phyloP scores from a whole-genome alignment of 92 coral and sea anemone species.

The Epizoanthus ramosus region DNA sequence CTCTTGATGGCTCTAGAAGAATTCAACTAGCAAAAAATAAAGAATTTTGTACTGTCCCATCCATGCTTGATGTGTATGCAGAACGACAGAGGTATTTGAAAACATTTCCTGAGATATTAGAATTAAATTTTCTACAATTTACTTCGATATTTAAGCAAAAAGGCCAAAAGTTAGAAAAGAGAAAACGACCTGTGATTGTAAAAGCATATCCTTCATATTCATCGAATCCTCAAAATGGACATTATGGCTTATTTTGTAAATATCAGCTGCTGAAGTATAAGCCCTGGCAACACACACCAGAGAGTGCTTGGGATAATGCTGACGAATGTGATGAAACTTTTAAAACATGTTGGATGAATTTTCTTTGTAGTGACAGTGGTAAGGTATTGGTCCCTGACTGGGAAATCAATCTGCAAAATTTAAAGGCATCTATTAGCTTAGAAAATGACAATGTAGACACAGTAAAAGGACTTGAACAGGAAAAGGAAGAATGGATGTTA shows the following conservation, averaged over 20 bases:
- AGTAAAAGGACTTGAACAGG: background rate
- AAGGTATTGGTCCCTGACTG: background rate
- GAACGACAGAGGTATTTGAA: constrained; percentile 39
- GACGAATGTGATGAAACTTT: background rate
- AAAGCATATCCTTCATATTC: constrained; percentile 47
- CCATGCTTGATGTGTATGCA: constrained; percentile 54
- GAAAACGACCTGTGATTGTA: constrained; percentile 27
- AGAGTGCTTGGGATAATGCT: background rate
- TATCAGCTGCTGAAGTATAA: constrained; percentile 41
- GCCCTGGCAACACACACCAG: constrained; percentile 16
- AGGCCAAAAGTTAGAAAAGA: constrained; percentile 15
- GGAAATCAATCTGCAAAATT: constrained; percentile 18
- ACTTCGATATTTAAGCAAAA: constrained; percentile 17
- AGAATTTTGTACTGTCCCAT: constrained; percentile 42
- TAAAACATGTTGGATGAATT: background rate
- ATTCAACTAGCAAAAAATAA: background rate
- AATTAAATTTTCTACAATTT: constrained; percentile 41
- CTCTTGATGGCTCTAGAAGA: no score
- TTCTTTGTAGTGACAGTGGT: background rate
- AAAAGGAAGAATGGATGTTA: constrained; percentile 43
- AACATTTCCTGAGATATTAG: constrained; percentile 32
- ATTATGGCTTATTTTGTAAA: constrained; percentile 46
- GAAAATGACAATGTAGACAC: background rate
- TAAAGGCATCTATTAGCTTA: constrained; percentile 23
- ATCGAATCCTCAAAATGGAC: constrained; percentile 30